A percentile compares a stretch with the other conserved stretches of the same genome.
Conservation (phyloP, 2,113 vertebrate species). For the Macheiramphus alcinus region DNA sequence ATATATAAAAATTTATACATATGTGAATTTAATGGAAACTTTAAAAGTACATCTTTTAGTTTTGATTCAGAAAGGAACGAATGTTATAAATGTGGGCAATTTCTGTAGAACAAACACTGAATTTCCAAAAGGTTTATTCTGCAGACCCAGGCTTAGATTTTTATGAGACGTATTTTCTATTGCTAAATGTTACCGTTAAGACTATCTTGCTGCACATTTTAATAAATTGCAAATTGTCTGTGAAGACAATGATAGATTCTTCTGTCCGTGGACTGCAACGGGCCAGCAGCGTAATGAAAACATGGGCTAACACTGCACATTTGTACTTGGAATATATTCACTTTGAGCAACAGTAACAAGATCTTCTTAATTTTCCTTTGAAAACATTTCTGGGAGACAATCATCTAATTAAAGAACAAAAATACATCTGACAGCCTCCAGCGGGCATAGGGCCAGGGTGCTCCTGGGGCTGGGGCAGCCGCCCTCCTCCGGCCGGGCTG, state of each 20-base stretch:
- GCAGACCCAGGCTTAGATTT: neutral
- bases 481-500: neutral
- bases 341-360: neutral
- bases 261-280: neutral
- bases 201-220: neutral
- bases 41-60: neutral
- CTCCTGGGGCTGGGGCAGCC: accelerated
- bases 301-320: accelerated
- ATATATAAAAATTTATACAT: neutral
- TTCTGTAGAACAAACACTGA: neutral
- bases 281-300: neutral
- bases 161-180: neutral
- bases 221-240: neutral
- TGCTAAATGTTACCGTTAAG: neutral
- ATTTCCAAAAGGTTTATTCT: neutral
- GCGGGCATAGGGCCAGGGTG: accelerated
- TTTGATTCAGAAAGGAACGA: neutral
- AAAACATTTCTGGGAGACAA: neutral
- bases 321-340: neutral
- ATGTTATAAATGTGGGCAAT: neutral
- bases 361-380: neutral
- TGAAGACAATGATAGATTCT: accelerated
- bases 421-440: accelerated
- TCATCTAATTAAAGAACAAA: neutral
- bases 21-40: no score